A percentile compares a stretch with the other conserved stretches of the same genome.
These are phyloP conservation scores for Drosophila saltans DNA, from an alignment of 1,140 invertebrate species.

Conservation along the genomic window DNA sequence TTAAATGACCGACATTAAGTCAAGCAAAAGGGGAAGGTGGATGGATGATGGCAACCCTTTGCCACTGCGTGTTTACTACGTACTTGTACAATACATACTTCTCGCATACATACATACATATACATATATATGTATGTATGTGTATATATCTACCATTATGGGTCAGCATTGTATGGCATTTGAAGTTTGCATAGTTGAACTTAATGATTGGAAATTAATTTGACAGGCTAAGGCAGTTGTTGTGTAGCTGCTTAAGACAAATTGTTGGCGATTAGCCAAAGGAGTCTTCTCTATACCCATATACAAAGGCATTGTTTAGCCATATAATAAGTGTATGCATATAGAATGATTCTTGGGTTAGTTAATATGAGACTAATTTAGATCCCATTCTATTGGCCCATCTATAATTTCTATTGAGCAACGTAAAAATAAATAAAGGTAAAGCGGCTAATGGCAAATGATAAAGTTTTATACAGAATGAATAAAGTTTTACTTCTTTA, in stretches of 20 bases:
- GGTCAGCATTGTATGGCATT: constrained; percentile 17
- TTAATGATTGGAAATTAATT: constrained; percentile 80
- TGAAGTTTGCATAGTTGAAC: constrained; percentile 54
- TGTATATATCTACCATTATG: constrained; percentile 23
- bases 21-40: not conserved
- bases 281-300: constrained; percentile 12
- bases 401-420: not conserved
- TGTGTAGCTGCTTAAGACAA: constrained; percentile 60
- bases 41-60: constrained; percentile 20
- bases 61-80: constrained; percentile 34
- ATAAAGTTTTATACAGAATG: too few relatives aligned
- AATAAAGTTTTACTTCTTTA: too few relatives aligned
- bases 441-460: not conserved
- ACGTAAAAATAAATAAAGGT: not conserved
- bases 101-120: too few relatives aligned
- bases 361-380: not conserved
- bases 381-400: not conserved
- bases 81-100: constrained; percentile 31
- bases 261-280: constrained; percentile 66
- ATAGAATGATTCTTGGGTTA: not conserved
- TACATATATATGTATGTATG: not conserved
- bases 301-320: constrained; percentile 35
- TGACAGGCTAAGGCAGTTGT: constrained; percentile 41
- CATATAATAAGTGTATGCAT: constrained; percentile 2
- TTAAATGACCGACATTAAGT: constrained; percentile 71